phyloP scores from a whole-genome alignment of 2,113 vertebrate genomes.

The Phrynocephalus versicolor region DNA sequence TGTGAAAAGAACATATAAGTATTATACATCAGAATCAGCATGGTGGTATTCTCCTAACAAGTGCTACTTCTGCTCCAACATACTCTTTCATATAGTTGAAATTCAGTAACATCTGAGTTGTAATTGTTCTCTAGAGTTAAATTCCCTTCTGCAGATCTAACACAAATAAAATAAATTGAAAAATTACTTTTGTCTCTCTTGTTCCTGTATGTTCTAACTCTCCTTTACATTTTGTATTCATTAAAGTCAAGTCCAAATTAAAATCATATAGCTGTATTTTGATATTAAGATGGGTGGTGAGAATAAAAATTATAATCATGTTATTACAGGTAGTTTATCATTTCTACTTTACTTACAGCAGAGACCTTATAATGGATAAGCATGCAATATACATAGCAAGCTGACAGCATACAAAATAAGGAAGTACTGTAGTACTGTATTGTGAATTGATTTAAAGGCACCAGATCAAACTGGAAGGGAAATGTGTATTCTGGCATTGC shows the following conservation, averaged over 20 bases:
- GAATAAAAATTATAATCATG: background rate
- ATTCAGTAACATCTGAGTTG: slow-evolving; percentile 33
- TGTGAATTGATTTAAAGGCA: background rate
- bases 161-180: slow-evolving; percentile 66
- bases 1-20: slow-evolving; percentile 73
- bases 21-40: background rate
- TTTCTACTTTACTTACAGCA: background rate
- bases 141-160: slow-evolving; percentile 49
- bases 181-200: slow-evolving; percentile 27
- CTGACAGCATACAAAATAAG: background rate
- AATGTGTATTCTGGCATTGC: no score
- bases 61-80: slow-evolving; percentile 37
- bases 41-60: slow-evolving; percentile 46
- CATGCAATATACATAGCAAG: background rate
- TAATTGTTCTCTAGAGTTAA: slow-evolving; percentile 48
- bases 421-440: no score
- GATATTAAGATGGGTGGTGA: slow-evolving; percentile 12
- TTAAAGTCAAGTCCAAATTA: background rate
- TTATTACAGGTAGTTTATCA: background rate
- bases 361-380: background rate
- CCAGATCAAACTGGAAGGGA: background rate
- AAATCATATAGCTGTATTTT: background rate
- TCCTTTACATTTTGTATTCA: background rate
- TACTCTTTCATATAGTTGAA: slow-evolving; percentile 45
- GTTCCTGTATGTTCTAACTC: slow-evolving; percentile 23